Percentiles rank a stretch among this genome's conserved stretches.
Evolutionary conservation across 2,888 invertebrate genomes (phyloP).

Genomic region (Eupsilia transversa): DNA sequence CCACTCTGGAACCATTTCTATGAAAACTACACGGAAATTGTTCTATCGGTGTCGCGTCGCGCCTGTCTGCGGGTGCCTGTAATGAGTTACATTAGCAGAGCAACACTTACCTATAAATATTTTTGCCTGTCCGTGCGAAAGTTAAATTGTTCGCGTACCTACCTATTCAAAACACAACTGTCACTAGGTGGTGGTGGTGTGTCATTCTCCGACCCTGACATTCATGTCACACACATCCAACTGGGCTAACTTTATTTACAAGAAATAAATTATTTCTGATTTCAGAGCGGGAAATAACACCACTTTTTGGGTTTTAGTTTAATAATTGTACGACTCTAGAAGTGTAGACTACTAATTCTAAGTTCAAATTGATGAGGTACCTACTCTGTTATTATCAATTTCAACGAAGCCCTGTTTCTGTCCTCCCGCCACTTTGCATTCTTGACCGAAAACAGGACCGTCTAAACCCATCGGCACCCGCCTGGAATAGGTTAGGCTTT

Average conservation of each 20-base stretch:
- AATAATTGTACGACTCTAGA: no score
- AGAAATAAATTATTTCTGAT: no score
- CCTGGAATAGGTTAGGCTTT: no score
- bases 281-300: no score
- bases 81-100: not conserved
- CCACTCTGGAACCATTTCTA: no score
- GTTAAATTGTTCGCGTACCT: not conserved
- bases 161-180: not conserved
- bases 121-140: not conserved
- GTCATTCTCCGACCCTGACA: not conserved
- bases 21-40: no score
- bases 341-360: not conserved
- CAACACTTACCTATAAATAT: not conserved
- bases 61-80: no score
- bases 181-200: not conserved
- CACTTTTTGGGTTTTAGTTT: no score
- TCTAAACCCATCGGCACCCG: not conserved
- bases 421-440: not conserved
- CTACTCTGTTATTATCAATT: not conserved
- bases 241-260: no score
- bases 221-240: not conserved
- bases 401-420: not conserved
- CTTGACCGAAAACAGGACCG: not conserved
- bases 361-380: not conserved
- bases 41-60: no score